Evolutionary conservation across 1,140 invertebrate species (phyloP), one percentile per base, ranked within the genome.

Genomic region (Schlechtendalia chinensis): DNA sequence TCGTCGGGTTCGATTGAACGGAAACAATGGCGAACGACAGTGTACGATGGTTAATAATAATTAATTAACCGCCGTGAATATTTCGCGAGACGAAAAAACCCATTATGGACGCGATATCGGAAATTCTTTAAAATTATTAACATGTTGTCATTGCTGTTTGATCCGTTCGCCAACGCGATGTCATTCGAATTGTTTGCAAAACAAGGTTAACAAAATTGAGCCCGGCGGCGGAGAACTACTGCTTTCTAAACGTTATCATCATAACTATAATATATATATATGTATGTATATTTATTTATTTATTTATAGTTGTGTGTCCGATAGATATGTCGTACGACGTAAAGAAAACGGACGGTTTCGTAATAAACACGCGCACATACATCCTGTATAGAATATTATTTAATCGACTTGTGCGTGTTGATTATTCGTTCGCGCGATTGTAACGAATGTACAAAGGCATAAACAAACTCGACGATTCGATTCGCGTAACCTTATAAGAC

Each of bases 221-320:
- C 69, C 67, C 39, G 2, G 16, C 17, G 45, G 22, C 69, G 53
- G 8, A 54, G 27, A 53, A 54, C 32, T 72, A 54, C 32, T 72
- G 47, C 69, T 72, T 53, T 72, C 50, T 54, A 72, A 53, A 72
- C 32, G n/a, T 39, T 4, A 54, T 19, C 24, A n/a, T 54, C 47
- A 32, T 72, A 6, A n/a, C 10, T 54, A n/a, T 11, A 10, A 5
- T 29, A n/a, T 22, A 69, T 67, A 22, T 11, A 22, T 39, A 39
- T 39, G 3, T 39, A 39, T n/a, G 17, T 61, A 61, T 56, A 56
- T 5, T 27, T 22, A 24, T 27, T 12, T 24, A 27, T n/a, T n/a
- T n/a, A 27, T 61, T 29, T 29, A 27, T 61, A n/a, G 53, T 5
- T 59, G 6, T 11, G 27, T 8, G 6, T 10, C 16, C 16, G 22